phyloP scores from a whole-genome alignment of 23 tunicate species.

The Halocynthia roretzi region DNA sequence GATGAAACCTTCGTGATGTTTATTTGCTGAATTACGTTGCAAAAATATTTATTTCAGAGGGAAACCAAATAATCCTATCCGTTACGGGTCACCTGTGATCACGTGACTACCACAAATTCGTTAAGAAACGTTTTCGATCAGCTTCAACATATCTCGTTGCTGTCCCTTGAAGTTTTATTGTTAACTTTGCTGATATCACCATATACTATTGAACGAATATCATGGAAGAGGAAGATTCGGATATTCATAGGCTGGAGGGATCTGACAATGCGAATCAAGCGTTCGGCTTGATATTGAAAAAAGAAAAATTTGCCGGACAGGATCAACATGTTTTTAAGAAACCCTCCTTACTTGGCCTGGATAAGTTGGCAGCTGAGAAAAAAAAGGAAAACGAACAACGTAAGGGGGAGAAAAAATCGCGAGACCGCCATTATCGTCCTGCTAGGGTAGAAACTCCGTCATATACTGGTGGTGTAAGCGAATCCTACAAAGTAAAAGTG shows the following conservation, averaged over 20 bases:
- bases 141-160: too few species aligned
- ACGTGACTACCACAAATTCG: too few species aligned
- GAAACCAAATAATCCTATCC: too few species aligned
- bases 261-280: conserved; percentile 28
- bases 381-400: conserved; percentile 22
- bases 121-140: too few species aligned
- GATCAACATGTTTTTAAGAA: conserved; percentile 82
- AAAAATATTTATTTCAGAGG: too few species aligned
- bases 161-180: too few species aligned
- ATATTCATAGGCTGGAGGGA: conserved; percentile 79
- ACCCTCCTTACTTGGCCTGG: conserved; percentile 84
- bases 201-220: background rate
- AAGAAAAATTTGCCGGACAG: conserved; percentile 49
- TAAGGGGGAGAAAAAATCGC: background rate
- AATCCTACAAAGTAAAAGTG: conserved; percentile 52
- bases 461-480: conserved; percentile 91
- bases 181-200: too few species aligned
- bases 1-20: too few species aligned
- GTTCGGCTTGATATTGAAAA: conserved; percentile 78
- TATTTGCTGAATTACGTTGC: too few species aligned
- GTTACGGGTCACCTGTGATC: too few species aligned
- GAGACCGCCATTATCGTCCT: conserved; percentile 69
- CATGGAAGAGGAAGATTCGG: conserved; percentile 33
- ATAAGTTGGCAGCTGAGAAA: conserved; percentile 66
- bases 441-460: conserved; percentile 91